These are phyloP conservation scores for Patella vulgata DNA, from an alignment of 1,140 invertebrate species.

Conservation along the genomic window DNA sequence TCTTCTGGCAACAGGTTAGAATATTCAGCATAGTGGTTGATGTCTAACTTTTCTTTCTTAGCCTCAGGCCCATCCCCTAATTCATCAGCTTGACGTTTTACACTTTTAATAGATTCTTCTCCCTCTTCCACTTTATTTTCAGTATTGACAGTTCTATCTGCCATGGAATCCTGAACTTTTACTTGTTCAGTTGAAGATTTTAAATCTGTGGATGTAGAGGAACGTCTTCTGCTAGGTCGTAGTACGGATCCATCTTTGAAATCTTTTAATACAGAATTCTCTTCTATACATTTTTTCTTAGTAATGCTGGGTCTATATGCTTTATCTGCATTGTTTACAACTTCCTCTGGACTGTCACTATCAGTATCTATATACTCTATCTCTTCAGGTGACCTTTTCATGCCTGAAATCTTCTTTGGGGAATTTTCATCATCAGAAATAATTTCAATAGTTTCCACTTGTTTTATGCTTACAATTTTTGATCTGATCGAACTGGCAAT, in stretches of 20 bases:
- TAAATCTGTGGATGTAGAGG: too few species aligned
- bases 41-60: not conserved
- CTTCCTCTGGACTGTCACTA: slow-evolving; percentile 1
- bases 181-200: slow-evolving; percentile 3
- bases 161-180: not conserved
- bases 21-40: too few species aligned
- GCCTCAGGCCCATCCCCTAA: slow-evolving; percentile 4
- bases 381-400: slow-evolving; percentile 13
- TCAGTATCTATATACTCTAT: slow-evolving; percentile 14
- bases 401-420: slow-evolving; percentile 2
- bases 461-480: slow-evolving; percentile 10
- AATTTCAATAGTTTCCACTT: slow-evolving; percentile 10
- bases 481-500: too few species aligned
- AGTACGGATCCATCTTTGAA: too few species aligned
- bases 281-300: too few species aligned
- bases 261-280: too few species aligned
- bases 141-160: not conserved
- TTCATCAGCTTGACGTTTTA: slow-evolving; percentile 6
- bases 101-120: slow-evolving; percentile 2
- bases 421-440: slow-evolving; percentile 8
- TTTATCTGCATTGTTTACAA: slow-evolving; percentile 5
- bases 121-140: not conserved
- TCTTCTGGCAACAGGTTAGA: too few species aligned
- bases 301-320: too few species aligned
- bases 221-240: too few species aligned